Conservation (phyloP, 2,888 invertebrate genomes). For the Drosophila phalerata region DNA sequence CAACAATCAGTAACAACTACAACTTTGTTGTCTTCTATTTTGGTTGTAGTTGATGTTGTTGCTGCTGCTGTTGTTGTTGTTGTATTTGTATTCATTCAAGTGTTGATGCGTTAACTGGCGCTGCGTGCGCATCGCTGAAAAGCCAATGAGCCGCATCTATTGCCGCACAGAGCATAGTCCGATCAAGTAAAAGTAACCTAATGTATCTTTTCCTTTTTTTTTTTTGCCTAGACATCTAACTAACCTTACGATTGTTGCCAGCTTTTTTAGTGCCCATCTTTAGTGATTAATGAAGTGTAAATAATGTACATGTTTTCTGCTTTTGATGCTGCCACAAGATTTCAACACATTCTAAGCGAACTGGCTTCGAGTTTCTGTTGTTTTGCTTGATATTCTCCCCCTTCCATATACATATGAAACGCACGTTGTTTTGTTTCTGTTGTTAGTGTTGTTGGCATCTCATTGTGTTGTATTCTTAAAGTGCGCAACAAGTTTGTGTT, state of each 20-base stretch:
- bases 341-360: constrained; percentile 74
- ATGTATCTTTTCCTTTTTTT: constrained; percentile 41
- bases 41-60: constrained; percentile 26
- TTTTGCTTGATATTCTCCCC: constrained; percentile 18
- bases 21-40: constrained; percentile 48
- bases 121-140: constrained; percentile 79
- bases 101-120: constrained; percentile 80
- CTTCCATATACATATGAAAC: constrained; percentile 13
- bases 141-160: constrained; percentile 76
- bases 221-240: constrained; percentile 16
- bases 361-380: constrained; percentile 20
- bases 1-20: constrained; percentile 37
- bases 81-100: constrained; percentile 62
- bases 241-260: constrained; percentile 46
- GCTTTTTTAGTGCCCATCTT: constrained; percentile 61
- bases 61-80: constrained; percentile 9
- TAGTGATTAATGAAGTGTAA: constrained; percentile 81
- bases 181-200: constrained; percentile 74
- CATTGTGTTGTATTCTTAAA: constrained; percentile 52
- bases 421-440: constrained; percentile 35
- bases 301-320: constrained; percentile 73
- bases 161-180: constrained; percentile 26
- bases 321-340: constrained; percentile 55
- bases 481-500: constrained; percentile 52
- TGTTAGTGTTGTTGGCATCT: constrained; percentile 14